Percentiles rank a stretch among this genome's conserved stretches.
Evolutionary conservation across 2,113 vertebrate genomes (phyloP).

Genomic region (Anser cygnoides): DNA sequence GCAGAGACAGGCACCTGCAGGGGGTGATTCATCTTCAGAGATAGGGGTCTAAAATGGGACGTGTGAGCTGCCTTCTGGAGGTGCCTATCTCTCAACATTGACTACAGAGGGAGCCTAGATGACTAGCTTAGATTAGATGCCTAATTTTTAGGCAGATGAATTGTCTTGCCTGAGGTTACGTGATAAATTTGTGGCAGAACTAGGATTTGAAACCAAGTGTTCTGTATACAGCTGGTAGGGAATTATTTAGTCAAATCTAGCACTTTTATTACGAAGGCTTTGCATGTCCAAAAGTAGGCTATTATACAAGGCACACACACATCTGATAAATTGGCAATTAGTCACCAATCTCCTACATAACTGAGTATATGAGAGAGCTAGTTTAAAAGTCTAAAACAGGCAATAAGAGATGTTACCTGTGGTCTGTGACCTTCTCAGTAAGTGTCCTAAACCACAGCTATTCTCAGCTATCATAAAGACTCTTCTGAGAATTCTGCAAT

Average conservation of each 20-base stretch:
- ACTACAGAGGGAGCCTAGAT: slow-evolving; percentile 67
- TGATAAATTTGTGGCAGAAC: slow-evolving; percentile 23
- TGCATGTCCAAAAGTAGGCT: background rate
- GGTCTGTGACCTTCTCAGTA: background rate
- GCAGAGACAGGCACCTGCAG: slow-evolving; percentile 37
- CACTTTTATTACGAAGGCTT: background rate
- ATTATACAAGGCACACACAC: background rate
- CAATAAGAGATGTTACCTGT: background rate
- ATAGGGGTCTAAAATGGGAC: background rate
- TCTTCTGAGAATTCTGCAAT: background rate
- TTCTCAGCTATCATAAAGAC: background rate
- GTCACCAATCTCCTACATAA: background rate
- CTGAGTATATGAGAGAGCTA: background rate
- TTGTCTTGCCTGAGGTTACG: slow-evolving; percentile 46
- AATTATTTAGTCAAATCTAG: background rate
- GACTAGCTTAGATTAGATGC: slow-evolving; percentile 65
- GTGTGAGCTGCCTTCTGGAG: slow-evolving; percentile 33
- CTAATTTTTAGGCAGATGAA: slow-evolving; percentile 62
- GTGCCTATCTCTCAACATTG: slow-evolving; percentile 42
- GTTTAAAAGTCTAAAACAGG: background rate
- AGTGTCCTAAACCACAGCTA: background rate
- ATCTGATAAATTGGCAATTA: background rate
- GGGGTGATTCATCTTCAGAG: slow-evolving; percentile 69
- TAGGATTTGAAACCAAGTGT: background rate
- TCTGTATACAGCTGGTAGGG: background rate